Evolutionary conservation across 2,888 invertebrate genomes (phyloP).

Genomic region (Pinctada fucata): DNA sequence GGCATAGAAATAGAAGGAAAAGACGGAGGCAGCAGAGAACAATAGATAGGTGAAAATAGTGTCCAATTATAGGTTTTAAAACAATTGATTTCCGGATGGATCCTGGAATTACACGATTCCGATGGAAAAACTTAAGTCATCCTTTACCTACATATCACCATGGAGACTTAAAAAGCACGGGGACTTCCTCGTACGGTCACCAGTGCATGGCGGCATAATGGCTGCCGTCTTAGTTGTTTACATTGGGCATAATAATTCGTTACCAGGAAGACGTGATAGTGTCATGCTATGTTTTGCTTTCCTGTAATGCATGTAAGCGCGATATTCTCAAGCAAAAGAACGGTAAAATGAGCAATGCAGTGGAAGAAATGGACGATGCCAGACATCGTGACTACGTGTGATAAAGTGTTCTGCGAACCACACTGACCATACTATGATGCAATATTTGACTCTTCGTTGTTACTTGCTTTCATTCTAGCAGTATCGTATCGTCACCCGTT

Average conservation of each 20-base stretch:
- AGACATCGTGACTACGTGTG: neutral
- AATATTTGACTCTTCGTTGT: neutral
- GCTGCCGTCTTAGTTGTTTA: too few species aligned
- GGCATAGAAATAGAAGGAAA: neutral
- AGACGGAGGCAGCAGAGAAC: neutral
- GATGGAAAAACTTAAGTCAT: too few species aligned
- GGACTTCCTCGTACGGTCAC: too few species aligned
- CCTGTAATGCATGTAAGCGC: too few species aligned
- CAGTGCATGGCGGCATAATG: too few species aligned
- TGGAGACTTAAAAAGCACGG: too few species aligned
- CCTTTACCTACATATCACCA: too few species aligned
- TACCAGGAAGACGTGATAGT: too few species aligned
- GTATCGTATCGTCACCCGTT: neutral
- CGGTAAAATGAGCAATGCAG: slow-evolving; percentile 3
- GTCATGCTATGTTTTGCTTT: too few species aligned
- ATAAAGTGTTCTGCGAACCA: neutral
- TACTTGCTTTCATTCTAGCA: neutral
- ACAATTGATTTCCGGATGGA: neutral
- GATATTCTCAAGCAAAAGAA: too few species aligned
- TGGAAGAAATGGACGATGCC: neutral
- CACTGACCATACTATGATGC: neutral
- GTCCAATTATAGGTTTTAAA: slow-evolving; percentile 1
- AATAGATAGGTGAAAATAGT: neutral
- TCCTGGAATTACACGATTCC: too few species aligned
- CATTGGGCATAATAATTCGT: too few species aligned